These are phyloP conservation scores for Anguilla marmorata DNA, from an alignment of 2,797 vertebrate genomes.

Conservation along the genomic window DNA sequence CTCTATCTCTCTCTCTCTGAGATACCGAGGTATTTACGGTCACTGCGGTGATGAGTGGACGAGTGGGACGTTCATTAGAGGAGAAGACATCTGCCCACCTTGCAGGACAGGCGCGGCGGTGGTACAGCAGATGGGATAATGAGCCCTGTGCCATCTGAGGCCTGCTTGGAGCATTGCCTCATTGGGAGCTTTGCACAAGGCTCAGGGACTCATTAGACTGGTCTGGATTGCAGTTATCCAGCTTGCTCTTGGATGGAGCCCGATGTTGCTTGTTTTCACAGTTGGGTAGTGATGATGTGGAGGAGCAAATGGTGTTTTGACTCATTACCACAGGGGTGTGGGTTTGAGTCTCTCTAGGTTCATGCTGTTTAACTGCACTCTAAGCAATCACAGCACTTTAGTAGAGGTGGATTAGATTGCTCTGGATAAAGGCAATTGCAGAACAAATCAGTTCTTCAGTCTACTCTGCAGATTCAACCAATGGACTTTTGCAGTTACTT, in stretches of 20 bases:
- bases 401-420: background rate
- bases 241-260: background rate
- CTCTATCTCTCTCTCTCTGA: background rate
- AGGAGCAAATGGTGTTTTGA: background rate
- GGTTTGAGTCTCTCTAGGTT: background rate
- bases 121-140: conserved; percentile 57
- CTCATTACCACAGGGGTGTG: background rate
- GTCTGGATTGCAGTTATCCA: background rate
- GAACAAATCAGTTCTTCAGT: background rate
- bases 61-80: background rate
- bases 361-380: background rate
- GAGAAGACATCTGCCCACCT: conserved; percentile 63
- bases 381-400: background rate
- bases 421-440: background rate
- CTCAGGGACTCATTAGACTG: conserved; percentile 15
- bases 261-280: background rate
- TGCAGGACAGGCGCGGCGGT: conserved; percentile 58
- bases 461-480: background rate
- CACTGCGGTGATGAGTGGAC: background rate
- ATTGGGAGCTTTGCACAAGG: conserved; percentile 42
- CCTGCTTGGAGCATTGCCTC: conserved; percentile 54
- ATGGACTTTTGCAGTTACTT: background rate
- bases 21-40: conserved; percentile 21
- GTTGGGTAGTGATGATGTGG: conserved; percentile 11
- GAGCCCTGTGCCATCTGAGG: conserved; percentile 60